Evolutionary conservation across 2,888 invertebrate genomes (phyloP).

Genomic region (Osedax fenrisi): DNA sequence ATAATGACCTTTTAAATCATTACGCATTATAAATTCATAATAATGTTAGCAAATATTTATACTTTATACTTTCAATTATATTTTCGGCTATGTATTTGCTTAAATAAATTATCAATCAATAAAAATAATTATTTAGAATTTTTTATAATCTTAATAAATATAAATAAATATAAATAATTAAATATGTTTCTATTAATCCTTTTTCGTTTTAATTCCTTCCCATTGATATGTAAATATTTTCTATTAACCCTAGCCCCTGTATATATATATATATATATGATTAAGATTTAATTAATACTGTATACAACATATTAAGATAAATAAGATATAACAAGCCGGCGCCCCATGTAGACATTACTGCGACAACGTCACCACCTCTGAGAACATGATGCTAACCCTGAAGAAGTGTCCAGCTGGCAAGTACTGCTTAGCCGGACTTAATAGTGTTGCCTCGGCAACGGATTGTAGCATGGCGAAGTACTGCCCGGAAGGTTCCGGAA

Average conservation of each 20-base stretch:
- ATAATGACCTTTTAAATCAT: too few species aligned
- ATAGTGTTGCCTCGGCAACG: slow-evolving; percentile 41
- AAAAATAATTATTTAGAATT: too few species aligned
- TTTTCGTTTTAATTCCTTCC: too few species aligned
- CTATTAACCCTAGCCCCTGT: background rate
- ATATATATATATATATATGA: background rate
- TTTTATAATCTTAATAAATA: too few species aligned
- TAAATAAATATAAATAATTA: too few species aligned
- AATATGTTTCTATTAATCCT: too few species aligned
- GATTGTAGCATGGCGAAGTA: slow-evolving; percentile 42
- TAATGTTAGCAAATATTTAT: too few species aligned
- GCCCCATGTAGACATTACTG: slow-evolving; percentile 43
- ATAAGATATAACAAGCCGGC: background rate
- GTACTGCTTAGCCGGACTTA: slow-evolving; percentile 41
- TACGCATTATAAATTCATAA: too few species aligned
- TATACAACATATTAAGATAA: background rate
- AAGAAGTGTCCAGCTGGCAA: slow-evolving; percentile 44
- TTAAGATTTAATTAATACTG: background rate
- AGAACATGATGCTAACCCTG: slow-evolving; percentile 41
- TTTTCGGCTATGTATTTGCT: too few species aligned
- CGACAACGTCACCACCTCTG: slow-evolving; percentile 45
- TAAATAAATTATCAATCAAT: too few species aligned
- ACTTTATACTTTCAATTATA: too few species aligned
- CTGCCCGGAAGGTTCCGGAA: slow-evolving; percentile 46
- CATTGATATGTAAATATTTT: too few species aligned